Evolutionary conservation across 2,888 invertebrate genomes (phyloP).

Genomic region (Hypomecis atomaria): DNA sequence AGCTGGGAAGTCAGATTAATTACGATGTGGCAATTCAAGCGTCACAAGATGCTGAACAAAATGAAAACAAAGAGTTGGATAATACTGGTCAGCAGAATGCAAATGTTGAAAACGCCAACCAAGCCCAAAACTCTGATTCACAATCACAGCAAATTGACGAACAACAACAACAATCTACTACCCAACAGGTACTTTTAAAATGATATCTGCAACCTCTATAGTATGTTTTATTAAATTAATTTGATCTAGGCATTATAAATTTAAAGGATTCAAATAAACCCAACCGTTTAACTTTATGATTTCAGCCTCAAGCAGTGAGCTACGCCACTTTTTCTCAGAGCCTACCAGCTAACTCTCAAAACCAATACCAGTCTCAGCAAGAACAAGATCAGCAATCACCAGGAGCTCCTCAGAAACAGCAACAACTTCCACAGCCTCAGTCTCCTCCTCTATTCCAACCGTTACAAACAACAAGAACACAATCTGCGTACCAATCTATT

Average conservation of each 20-base stretch:
- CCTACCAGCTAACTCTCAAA: constrained; percentile 44
- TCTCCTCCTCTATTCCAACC: constrained; percentile 26
- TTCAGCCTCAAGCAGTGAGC: constrained; percentile 64
- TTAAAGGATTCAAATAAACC: not conserved
- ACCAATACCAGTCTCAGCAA: constrained; percentile 35
- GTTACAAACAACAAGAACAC: constrained; percentile 19
- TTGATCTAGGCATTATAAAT: too few species aligned
- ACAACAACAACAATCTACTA: constrained; percentile 19
- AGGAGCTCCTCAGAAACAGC: constrained; percentile 23
- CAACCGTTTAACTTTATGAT: constrained; percentile 6
- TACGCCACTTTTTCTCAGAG: constrained; percentile 68
- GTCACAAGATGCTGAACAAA: constrained; percentile 11
- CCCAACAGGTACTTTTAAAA: constrained; percentile 22
- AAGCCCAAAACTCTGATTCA: constrained; percentile 1
- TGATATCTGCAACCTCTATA: not conserved
- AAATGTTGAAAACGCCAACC: constrained; percentile 16
- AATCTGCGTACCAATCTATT: constrained; percentile 21
- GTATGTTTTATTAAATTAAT: too few species aligned
- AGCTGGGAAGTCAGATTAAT: constrained; percentile 25
- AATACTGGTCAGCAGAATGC: not conserved
- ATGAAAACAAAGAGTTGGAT: not conserved
- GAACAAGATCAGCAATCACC: constrained; percentile 34
- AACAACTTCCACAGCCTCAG: constrained; percentile 13
- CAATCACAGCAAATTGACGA: constrained; percentile 24
- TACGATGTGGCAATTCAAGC: constrained; percentile 23